Percentiles rank a stretch among this genome's conserved stretches.
Evolutionary conservation across 2,797 vertebrate genomes (phyloP).

Genomic region (Neopelma chrysocephalum): DNA sequence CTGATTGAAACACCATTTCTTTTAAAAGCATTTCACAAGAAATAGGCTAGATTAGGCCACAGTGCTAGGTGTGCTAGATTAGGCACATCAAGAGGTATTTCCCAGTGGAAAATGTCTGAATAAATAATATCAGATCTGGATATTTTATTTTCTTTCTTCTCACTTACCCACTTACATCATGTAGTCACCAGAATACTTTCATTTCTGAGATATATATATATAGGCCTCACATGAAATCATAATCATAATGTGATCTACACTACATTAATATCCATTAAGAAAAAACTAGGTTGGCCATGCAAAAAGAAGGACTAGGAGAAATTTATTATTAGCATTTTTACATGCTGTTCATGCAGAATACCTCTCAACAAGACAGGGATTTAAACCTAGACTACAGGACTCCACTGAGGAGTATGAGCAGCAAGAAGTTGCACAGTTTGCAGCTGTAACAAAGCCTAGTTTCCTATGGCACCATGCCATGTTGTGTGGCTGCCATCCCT

Average conservation of each 20-base stretch:
- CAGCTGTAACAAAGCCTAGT: background rate
- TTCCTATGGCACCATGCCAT: accelerated
- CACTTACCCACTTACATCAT: background rate
- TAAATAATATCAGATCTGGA: background rate
- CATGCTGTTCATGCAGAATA: background rate
- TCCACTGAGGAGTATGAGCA: accelerated
- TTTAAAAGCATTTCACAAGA: background rate
- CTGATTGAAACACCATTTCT: accelerated
- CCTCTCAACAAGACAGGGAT: background rate
- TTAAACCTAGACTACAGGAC: background rate
- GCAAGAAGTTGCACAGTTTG: background rate
- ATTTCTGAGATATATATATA: background rate
- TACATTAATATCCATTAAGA: background rate
- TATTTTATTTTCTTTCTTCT: background rate
- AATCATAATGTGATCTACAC: background rate
- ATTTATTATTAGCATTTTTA: background rate
- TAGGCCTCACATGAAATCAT: background rate
- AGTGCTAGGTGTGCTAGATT: background rate
- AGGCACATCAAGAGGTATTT: background rate
- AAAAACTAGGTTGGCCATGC: background rate
- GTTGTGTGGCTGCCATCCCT: background rate
- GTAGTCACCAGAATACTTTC: background rate
- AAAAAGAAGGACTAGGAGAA: background rate
- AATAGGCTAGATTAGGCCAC: background rate
- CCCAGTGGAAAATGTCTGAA: background rate